phyloP scores from a whole-genome alignment of 2,888 invertebrate genomes.

The Machimus rusticus region DNA sequence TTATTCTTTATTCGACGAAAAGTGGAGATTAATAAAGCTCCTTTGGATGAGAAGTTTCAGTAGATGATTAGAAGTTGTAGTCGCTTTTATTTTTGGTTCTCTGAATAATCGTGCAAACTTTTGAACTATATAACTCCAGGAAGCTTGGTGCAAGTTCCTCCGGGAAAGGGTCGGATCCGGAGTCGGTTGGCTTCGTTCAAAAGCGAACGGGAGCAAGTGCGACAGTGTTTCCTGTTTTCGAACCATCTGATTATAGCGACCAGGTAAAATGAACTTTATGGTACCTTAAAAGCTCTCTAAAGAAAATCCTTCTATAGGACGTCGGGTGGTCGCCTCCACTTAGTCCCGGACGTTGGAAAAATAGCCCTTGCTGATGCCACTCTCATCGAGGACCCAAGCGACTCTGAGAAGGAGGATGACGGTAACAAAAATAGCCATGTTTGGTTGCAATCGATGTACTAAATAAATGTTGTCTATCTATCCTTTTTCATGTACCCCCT shows the following conservation, averaged over 20 bases:
- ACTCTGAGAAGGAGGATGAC: conserved; percentile 70
- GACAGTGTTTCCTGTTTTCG: conserved; percentile 90
- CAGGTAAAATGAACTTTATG: conserved; percentile 62
- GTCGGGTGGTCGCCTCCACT: conserved; percentile 84
- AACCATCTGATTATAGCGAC: conserved; percentile 88
- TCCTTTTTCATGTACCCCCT: background rate
- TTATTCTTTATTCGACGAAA: too few species aligned
- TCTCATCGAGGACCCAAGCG: conserved; percentile 84
- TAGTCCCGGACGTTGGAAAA: conserved; percentile 82
- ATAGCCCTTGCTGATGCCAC: conserved; percentile 84
- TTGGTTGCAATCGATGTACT: background rate
- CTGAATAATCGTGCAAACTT: background rate
- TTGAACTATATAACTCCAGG: conserved; percentile 63
- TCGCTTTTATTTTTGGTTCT: background rate
- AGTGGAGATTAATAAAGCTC: background rate
- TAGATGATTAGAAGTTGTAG: background rate
- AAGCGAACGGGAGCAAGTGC: conserved; percentile 72
- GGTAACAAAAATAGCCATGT: conserved; percentile 63
- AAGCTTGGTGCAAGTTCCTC: conserved; percentile 76
- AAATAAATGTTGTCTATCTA: background rate
- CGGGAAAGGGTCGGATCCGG: conserved; percentile 65
- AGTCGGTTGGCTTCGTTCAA: conserved; percentile 70
- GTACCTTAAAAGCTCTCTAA: background rate
- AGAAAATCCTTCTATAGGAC: conserved; percentile 62
- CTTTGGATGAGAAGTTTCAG: background rate